Evolutionary conservation across 2,888 invertebrate species (phyloP).

Genomic region (Diarsia brunnea): DNA sequence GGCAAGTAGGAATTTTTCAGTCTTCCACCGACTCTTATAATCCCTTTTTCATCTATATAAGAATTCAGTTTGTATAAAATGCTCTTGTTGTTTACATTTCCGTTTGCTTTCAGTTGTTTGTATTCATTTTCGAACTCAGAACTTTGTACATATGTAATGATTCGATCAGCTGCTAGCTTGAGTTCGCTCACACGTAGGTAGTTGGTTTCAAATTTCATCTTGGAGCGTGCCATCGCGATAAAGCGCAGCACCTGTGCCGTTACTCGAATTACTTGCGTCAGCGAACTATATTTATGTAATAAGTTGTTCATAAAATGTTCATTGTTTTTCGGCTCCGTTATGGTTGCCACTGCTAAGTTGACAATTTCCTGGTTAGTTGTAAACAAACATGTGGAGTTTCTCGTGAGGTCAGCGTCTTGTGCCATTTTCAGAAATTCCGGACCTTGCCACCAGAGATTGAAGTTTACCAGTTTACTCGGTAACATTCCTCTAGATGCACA

Average conservation of each 20-base stretch:
- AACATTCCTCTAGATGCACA: background rate
- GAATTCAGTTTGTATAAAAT: background rate
- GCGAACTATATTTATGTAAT: background rate
- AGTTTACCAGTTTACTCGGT: background rate
- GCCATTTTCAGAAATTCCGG: background rate
- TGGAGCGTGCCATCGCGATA: too few species aligned
- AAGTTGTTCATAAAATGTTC: background rate
- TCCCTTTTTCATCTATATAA: background rate
- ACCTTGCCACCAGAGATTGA: background rate
- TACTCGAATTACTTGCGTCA: background rate
- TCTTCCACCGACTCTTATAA: background rate
- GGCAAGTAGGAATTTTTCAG: background rate
- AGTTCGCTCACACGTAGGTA: slow-evolving; percentile 6
- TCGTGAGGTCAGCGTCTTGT: background rate
- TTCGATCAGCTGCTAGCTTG: background rate
- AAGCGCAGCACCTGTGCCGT: background rate
- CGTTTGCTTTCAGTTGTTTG: background rate
- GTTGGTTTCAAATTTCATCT: slow-evolving; percentile 6
- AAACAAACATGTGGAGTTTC: background rate
- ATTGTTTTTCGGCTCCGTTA: background rate
- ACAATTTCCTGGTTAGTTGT: background rate
- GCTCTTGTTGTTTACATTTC: background rate
- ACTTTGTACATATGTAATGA: background rate
- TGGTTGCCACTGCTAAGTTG: background rate
- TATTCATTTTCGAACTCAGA: background rate